phyloP scores from a whole-genome alignment of 2,888 invertebrate species.

The Pelosia muscerda region DNA sequence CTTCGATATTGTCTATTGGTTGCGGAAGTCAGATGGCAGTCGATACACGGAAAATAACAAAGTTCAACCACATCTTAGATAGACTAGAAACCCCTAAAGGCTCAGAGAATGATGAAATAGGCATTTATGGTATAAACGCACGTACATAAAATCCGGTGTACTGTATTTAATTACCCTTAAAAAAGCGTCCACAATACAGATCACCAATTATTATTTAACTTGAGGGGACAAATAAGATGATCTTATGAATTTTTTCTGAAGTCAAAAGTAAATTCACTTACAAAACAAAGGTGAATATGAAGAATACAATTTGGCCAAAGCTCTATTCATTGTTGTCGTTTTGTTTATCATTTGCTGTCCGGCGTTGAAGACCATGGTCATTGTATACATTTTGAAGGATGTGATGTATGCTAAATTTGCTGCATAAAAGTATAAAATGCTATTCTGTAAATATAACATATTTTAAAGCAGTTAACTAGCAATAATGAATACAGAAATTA shows the following conservation, averaged over 20 bases:
- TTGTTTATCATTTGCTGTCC: constrained; percentile 33
- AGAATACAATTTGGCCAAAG: not conserved
- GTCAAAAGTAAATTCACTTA: not conserved
- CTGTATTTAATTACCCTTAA: too few relatives aligned
- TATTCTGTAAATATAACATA: not conserved
- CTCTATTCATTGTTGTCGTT: constrained; percentile 6
- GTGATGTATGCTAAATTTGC: not conserved
- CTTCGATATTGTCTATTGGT: too few relatives aligned
- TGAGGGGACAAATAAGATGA: not conserved
- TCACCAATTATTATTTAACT: not conserved
- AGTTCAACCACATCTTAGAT: too few relatives aligned
- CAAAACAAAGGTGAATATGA: not conserved
- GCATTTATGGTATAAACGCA: too few relatives aligned
- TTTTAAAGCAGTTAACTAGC: not conserved
- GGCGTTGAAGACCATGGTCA: constrained; percentile 7
- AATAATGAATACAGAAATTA: not conserved
- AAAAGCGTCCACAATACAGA: too few relatives aligned
- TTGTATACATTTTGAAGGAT: not conserved
- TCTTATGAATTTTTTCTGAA: not conserved
- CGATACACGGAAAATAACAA: too few relatives aligned
- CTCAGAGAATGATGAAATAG: too few relatives aligned
- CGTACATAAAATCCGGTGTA: too few relatives aligned
- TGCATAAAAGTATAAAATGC: not conserved
- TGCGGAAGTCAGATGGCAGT: too few relatives aligned
- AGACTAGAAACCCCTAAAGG: too few relatives aligned